Conservation (phyloP, 2,113 vertebrate species). For the Myiozetetes cayanensis region DNA sequence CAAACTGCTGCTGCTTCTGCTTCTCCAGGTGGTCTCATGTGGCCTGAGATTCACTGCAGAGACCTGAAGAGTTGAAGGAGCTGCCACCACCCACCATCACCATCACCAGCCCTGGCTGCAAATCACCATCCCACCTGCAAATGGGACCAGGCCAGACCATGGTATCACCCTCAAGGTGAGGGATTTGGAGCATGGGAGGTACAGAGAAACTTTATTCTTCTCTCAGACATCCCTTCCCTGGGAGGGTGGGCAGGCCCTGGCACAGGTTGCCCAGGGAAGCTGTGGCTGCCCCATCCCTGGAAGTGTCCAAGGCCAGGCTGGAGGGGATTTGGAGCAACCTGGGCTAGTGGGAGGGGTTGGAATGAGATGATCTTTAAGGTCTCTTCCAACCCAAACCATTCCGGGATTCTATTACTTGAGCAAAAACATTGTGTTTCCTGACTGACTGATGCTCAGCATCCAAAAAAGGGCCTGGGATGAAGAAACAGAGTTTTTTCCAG, state of each 20-base stretch:
- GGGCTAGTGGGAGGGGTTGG: background rate
- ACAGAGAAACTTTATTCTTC: background rate
- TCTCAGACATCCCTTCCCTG: background rate
- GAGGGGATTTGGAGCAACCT: background rate
- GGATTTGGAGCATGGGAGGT: background rate
- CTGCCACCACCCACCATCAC: too few species aligned
- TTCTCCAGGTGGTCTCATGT: background rate
- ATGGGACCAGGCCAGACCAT: background rate
- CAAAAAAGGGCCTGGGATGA: background rate
- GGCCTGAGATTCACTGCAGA: background rate
- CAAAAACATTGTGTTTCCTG: background rate
- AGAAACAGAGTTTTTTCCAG: background rate
- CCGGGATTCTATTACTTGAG: background rate
- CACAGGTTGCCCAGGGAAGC: background rate
- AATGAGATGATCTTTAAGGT: background rate
- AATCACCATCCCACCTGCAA: too few species aligned
- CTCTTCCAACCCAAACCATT: background rate
- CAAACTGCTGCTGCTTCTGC: background rate
- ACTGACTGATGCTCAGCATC: background rate
- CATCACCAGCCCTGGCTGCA: too few species aligned
- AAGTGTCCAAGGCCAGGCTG: rapidly evolving
- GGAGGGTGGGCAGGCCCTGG: rapidly evolving
- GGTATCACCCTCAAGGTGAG: too few species aligned
- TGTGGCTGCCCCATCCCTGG: background rate
- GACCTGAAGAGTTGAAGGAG: background rate